phyloP scores from a whole-genome alignment of 2,888 invertebrate species.

The Endotricha flammealis region DNA sequence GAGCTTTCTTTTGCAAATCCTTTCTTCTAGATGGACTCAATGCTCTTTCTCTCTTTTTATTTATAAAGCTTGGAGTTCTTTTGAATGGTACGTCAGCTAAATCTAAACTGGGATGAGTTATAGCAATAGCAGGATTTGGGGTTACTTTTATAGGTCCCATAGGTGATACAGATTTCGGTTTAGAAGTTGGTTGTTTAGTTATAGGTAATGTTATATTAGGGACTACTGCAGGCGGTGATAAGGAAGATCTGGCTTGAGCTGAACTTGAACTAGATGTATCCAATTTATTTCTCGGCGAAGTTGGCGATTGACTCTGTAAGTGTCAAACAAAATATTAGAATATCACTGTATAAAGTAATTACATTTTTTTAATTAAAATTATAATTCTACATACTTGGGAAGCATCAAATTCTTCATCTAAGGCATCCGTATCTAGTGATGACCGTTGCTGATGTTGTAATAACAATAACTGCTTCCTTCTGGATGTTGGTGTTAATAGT shows the following conservation, averaged over 20 bases:
- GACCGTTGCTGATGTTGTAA: slow-evolving; percentile 91
- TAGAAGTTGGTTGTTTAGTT: slow-evolving; percentile 69
- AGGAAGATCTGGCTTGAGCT: slow-evolving; percentile 50
- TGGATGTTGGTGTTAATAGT: slow-evolving; percentile 86
- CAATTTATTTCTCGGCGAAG: slow-evolving; percentile 72
- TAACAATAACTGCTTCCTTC: slow-evolving; percentile 85
- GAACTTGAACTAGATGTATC: slow-evolving; percentile 61
- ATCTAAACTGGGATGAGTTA: slow-evolving; percentile 76
- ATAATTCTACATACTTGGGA: slow-evolving; percentile 65
- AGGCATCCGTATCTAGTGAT: slow-evolving; percentile 89
- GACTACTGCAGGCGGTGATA: slow-evolving; percentile 70
- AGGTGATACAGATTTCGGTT: slow-evolving; percentile 52
- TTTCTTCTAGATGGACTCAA: slow-evolving; percentile 71
- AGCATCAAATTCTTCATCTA: slow-evolving; percentile 84
- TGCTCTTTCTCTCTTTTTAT: slow-evolving; percentile 72
- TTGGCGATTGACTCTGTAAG: slow-evolving; percentile 71
- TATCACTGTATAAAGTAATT: slow-evolving; percentile 3
- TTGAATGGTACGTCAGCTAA: slow-evolving; percentile 68
- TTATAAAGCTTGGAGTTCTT: slow-evolving; percentile 70
- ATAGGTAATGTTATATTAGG: slow-evolving; percentile 63
- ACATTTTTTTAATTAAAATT: slow-evolving; percentile 10
- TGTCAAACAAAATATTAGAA: slow-evolving; percentile 13
- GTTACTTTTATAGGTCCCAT: slow-evolving; percentile 46
- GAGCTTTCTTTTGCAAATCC: slow-evolving; percentile 61
- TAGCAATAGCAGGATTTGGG: slow-evolving; percentile 77